Percentiles rank a stretch among this genome's conserved stretches.
Evolutionary conservation across 2,888 invertebrate genomes (phyloP).

Genomic region (Zaprionus obscuricornis): DNA sequence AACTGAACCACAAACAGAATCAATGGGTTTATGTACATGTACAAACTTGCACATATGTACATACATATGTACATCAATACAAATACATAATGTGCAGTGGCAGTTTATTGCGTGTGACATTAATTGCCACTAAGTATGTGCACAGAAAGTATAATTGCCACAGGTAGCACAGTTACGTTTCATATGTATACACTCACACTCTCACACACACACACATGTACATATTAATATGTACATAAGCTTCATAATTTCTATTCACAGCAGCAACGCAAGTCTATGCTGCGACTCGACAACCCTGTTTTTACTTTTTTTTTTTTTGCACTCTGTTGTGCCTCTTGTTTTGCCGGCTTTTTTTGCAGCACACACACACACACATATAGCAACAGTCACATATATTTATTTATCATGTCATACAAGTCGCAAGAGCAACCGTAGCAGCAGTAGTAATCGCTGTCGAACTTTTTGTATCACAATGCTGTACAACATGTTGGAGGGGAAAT

Average conservation of each 20-base stretch:
- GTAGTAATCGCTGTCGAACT: slow-evolving; percentile 31
- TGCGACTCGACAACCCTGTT: slow-evolving; percentile 50
- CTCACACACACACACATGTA: not conserved
- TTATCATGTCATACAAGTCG: slow-evolving; percentile 28
- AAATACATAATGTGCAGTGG: not conserved
- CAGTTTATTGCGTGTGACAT: too few species aligned
- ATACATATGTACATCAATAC: not conserved
- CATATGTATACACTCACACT: not conserved
- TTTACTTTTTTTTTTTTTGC: not conserved
- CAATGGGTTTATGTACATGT: slow-evolving; percentile 7
- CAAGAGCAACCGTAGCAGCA: too few species aligned
- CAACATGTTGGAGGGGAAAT: slow-evolving; percentile 69
- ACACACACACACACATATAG: slow-evolving; percentile 2
- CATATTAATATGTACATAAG: not conserved
- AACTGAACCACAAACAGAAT: slow-evolving; percentile 29
- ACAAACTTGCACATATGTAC: not conserved
- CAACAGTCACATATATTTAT: not conserved
- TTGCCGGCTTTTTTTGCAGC: slow-evolving; percentile 62
- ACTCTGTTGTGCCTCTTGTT: slow-evolving; percentile 60
- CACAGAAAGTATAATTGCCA: too few species aligned
- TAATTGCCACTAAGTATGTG: too few species aligned
- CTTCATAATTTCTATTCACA: slow-evolving; percentile 4
- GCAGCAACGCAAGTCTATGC: too few species aligned
- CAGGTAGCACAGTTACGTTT: too few species aligned
- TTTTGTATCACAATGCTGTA: slow-evolving; percentile 18